These are phyloP conservation scores for Gopherus evgoodei DNA, from an alignment of 2,113 vertebrate species.

Conservation along the genomic window DNA sequence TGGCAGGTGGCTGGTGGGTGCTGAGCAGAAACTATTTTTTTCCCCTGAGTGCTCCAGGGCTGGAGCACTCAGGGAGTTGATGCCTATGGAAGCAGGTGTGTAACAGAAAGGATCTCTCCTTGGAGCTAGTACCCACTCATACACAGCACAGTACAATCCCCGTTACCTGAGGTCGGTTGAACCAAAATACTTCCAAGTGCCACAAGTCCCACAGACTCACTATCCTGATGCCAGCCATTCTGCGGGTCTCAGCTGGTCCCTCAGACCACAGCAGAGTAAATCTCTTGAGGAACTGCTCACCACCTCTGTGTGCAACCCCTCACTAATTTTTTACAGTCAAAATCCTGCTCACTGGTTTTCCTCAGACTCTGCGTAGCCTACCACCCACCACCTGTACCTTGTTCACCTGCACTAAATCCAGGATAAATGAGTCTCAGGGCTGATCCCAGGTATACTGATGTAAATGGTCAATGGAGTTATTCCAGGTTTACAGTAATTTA, in stretches of 20 bases:
- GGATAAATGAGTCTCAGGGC: background rate
- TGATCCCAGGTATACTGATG: background rate
- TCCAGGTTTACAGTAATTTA: background rate
- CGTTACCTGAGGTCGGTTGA: background rate
- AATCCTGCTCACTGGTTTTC: background rate
- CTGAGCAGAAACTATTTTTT: too few relatives aligned
- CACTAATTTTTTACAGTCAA: background rate
- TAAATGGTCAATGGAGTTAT: background rate
- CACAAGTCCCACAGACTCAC: background rate
- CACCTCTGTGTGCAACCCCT: background rate
- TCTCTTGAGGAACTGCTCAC: background rate
- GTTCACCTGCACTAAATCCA: background rate
- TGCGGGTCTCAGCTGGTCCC: too few relatives aligned
- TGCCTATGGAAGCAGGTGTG: background rate
- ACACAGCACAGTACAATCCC: background rate
- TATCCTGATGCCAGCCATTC: background rate
- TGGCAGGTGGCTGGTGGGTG: too few relatives aligned
- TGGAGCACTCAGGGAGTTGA: too few relatives aligned
- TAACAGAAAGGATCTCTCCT: background rate
- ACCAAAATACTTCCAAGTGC: background rate
- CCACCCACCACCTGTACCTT: background rate
- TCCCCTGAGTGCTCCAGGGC: too few relatives aligned
- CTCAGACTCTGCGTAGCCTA: background rate
- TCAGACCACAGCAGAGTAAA: background rate
- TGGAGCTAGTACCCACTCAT: background rate